Evolutionary conservation across 1,140 invertebrate species (phyloP), one percentile per base, ranked within the genome.

Genomic region (Anagrus nilaparvatae): DNA sequence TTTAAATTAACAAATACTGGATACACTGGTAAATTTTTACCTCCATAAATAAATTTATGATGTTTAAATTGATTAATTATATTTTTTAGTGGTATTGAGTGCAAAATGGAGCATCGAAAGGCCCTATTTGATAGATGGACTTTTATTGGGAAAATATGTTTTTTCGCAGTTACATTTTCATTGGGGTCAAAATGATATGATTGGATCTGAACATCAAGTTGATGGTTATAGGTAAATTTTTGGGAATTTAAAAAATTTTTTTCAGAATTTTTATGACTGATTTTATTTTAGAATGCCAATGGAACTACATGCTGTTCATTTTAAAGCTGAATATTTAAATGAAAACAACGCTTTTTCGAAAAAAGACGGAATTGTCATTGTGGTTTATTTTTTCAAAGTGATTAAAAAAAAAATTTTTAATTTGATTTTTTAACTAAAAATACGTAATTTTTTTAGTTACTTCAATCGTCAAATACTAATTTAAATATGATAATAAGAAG

Each of bases 151-250:
- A 3, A 74, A 71, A 44, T 86, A 84, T 48, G 57, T 75, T 0
- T 74, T 88, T 32, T 75, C 76, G 0, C 82, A 86, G 56, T 63
- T 87, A 28, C 87, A 91, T 63, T 81, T 90, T 44, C 87, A 91
- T 57, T 91, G 87, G 84, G 84, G 85, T 3, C 50, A 63, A 12
- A 71, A 76, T 29, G 74, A 82, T 50, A 72, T 72, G 53, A 61
- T 71, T 32, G 87, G 87, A 2, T 87, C 84, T 23, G 87, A 91
- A 48, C 87, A 92, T 55, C 72, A 71, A 0, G 64, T 90, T 1
- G 80, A 83, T 50, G 76, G 77, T 17, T 58, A 60, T 40, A 65
- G 63, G 57, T 78, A 34, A 30, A n/a, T n/a, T n/a, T n/a, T n/a
- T n/a, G n/a, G n/a, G n/a, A 30, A 13, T 13, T 9, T n/a, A 13